Percentiles rank a stretch among this genome's conserved stretches.
These are phyloP conservation scores for Xylocopa sonorina DNA, from an alignment of 1,140 invertebrate species.

Conservation along the genomic window DNA sequence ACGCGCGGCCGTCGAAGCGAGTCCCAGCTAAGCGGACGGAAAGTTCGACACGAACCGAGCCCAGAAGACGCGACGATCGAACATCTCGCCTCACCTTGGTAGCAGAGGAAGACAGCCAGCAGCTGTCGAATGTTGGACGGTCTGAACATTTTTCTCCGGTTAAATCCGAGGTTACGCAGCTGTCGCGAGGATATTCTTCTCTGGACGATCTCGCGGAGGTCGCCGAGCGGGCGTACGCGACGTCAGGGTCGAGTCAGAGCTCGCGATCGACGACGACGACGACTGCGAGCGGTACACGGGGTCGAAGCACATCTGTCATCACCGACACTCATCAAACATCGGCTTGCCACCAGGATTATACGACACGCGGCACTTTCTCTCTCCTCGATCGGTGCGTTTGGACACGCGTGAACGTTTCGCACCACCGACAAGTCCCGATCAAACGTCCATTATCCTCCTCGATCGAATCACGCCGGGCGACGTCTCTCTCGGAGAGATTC, in stretches of 20 bases:
- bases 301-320: conserved; percentile 74
- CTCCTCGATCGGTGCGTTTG: too few relatives aligned
- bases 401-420: background rate
- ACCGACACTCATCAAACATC: conserved; percentile 71
- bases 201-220: conserved; percentile 1
- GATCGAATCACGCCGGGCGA: background rate
- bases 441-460: background rate
- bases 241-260: conserved; percentile 20
- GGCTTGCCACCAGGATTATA: conserved; percentile 59
- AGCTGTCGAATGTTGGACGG: conserved; percentile 18
- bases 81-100: conserved; percentile 59
- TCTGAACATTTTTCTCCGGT: conserved; percentile 34
- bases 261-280: conserved; percentile 37
- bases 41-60: conserved; percentile 8
- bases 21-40: conserved; percentile 15
- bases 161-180: conserved; percentile 7
- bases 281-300: conserved; percentile 38
- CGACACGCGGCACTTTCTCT: conserved; percentile 40
- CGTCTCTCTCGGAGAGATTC: background rate
- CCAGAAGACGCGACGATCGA: too few relatives aligned
- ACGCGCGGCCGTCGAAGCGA: conserved; percentile 47
- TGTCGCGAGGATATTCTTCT: conserved; percentile 50
- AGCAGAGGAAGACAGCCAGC: conserved; percentile 51
- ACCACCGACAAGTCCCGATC: too few relatives aligned
- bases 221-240: background rate